These are phyloP conservation scores for Mythimna impura DNA, from an alignment of 2,888 invertebrate genomes.

Conservation along the genomic window DNA sequence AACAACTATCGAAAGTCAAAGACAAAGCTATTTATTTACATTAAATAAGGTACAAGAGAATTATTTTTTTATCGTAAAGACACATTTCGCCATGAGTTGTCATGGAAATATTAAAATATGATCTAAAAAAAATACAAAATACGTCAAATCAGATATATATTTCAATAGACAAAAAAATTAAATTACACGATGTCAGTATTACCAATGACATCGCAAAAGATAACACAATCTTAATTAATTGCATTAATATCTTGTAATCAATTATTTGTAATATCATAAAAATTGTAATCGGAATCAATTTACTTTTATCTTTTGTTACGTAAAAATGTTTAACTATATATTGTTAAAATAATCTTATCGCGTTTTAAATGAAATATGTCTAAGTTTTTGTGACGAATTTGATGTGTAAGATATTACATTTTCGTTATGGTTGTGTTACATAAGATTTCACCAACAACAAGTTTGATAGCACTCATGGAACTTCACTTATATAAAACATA, in stretches of 20 bases:
- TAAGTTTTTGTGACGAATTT: conserved; percentile 37
- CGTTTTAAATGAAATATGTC: conserved; percentile 15
- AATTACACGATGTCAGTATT: neutral
- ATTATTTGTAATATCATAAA: conserved; percentile 53
- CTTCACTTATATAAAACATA: too few relatives aligned
- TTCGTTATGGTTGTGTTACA: conserved; percentile 2
- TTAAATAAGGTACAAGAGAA: too few relatives aligned
- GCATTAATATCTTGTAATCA: conserved; percentile 77
- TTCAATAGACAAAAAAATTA: conserved; percentile 41
- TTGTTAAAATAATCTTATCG: conserved; percentile 55
- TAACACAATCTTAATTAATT: conserved; percentile 70
- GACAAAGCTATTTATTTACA: too few relatives aligned
- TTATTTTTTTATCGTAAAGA: too few relatives aligned
- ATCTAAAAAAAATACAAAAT: too few relatives aligned
- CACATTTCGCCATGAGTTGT: too few relatives aligned
- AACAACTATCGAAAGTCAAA: too few relatives aligned
- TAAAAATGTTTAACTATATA: conserved; percentile 32
- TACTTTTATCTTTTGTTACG: conserved; percentile 46
- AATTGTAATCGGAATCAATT: conserved; percentile 51
- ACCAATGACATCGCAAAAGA: conserved; percentile 22
- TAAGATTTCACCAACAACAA: neutral
- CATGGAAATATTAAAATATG: too few relatives aligned
- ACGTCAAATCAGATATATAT: conserved; percentile 5
- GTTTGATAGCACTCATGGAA: too few relatives aligned
- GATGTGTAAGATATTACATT: conserved; percentile 17